Evolutionary conservation across 2,113 vertebrate genomes (phyloP), one percentile per base, ranked within the genome.

Genomic region (Saiga tatarica): DNA sequence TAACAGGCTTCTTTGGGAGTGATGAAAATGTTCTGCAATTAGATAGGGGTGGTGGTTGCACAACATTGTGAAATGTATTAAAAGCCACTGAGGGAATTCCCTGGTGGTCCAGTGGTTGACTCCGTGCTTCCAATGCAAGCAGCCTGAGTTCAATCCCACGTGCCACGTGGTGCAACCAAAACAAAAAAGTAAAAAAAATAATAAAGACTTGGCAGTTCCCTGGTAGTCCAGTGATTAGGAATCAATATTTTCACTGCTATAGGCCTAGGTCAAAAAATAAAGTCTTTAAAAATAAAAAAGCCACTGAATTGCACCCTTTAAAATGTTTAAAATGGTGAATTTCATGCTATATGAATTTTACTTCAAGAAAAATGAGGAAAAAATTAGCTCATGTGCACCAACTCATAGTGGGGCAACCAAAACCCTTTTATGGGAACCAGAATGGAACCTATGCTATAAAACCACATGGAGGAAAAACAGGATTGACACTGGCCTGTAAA

Each of bases 331-430:
- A 94, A 74, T 53, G 42, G 64, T 78, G 28, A 67, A 60, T 96
- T 93, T 94, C 62, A 53, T 62, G 47, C 71, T 88, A n/a, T 92
- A 42, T 94, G 45, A 90, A 84, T 94, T 91, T 94, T 96, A 93
- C 52, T 47, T 90, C 36, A 67, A 91, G 78, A 92, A 91, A 67
- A 55, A 15, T 2, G 64, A 92, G 26, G 30, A 25, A 26, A 39
- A 89, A 52, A 11, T 42, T 84, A 26, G 19, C 5, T 87, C 89
- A 59, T 13, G 39, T 79, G 87, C 28, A 59, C n/a, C 45, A 74
- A 16, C 21, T 74, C 52, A n/a, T n/a, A 93, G 42, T 7, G 7
- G 57, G 59, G 47, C 42, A 93, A 53, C 84, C 33, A 64, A 57
- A 89, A 87, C 3, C 64, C 30, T 95, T 78, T 91, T 83, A 59